Base-by-base conservation (phyloP, 2,797 vertebrate species). In the Odontamblyopus rebecca region DNA sequence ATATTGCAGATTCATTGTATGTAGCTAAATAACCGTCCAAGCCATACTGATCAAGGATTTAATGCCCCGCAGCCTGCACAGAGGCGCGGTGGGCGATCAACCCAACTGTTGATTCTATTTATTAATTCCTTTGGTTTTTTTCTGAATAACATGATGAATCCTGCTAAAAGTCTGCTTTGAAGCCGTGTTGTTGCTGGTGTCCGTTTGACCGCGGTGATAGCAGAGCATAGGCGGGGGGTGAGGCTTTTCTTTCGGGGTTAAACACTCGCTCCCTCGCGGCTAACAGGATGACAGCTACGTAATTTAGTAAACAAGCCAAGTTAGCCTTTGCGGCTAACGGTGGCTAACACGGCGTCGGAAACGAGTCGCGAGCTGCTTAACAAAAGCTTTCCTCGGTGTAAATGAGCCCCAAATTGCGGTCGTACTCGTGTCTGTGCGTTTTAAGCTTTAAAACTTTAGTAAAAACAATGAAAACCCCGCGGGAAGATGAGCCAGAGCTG, bases 301-400 rank as follows among this genome's bases (percentile, higher is more conserved):
- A 38, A 77, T 73, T 75, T 84, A 74, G 89, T 91, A 89, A 90
- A 90, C 88, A 89, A 89, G 87, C 74, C 75, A 61, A 75, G 76
- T 81, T 89, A 87, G 86, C 85, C 62, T 54, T 16, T 5, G 38
- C 0, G 59, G 86, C 84, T 84, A 85, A 73, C 3, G 30, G 51
- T 7, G 5, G 86, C 85, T 89, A 86, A 76, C 83, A 69, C 67
- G 67, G 70, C 23, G 61, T 81, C 78, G 83, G 82, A 88, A 91
- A 86, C 32, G 78, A 60, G 60, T 68, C 57, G 56, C 60, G 38
- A 44, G 35, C 13, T 59, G 60, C 61, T n/a, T 15, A 67, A 29
- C 44, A 4, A 18, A 51, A 6, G 57, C 54, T 19, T 26, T 13
- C 29, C 19, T 18, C 12, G 35, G 15, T 0, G 9, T 32, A 69